These are phyloP conservation scores for Buteo buteo DNA, from an alignment of 2,113 vertebrate genomes.

Conservation along the genomic window DNA sequence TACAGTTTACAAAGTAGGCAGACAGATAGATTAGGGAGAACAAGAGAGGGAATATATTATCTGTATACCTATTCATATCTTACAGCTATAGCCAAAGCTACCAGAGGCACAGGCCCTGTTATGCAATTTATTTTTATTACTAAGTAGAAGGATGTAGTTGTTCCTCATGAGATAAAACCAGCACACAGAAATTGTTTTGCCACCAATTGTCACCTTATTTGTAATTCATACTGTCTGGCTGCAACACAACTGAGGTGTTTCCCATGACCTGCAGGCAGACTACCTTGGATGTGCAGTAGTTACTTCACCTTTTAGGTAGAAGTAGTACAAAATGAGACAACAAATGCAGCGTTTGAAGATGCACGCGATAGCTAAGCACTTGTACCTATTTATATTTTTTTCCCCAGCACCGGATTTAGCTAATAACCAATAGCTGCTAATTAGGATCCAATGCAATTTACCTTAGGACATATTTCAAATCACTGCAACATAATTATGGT, in stretches of 20 bases:
- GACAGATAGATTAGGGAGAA: background rate
- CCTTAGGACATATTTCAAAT: background rate
- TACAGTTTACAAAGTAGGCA: background rate
- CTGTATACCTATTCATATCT: background rate
- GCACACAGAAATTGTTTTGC: background rate
- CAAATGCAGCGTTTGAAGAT: background rate
- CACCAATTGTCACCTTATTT: background rate
- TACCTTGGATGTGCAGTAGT: background rate
- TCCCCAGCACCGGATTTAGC: background rate
- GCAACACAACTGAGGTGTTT: background rate
- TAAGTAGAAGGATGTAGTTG: background rate
- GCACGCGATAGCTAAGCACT: background rate
- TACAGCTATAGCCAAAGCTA: background rate
- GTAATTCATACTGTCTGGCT: background rate
- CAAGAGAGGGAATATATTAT: background rate
- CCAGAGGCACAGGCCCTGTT: background rate
- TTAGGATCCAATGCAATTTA: background rate
- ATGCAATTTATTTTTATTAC: background rate
- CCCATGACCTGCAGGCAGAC: background rate
- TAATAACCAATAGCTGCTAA: background rate
- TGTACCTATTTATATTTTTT: background rate
- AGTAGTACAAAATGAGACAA: background rate
- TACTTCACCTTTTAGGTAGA: background rate
- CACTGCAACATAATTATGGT: background rate
- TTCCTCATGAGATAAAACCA: background rate